Evolutionary conservation across 2,888 invertebrate genomes (phyloP).

Genomic region (Pheosia tremula): DNA sequence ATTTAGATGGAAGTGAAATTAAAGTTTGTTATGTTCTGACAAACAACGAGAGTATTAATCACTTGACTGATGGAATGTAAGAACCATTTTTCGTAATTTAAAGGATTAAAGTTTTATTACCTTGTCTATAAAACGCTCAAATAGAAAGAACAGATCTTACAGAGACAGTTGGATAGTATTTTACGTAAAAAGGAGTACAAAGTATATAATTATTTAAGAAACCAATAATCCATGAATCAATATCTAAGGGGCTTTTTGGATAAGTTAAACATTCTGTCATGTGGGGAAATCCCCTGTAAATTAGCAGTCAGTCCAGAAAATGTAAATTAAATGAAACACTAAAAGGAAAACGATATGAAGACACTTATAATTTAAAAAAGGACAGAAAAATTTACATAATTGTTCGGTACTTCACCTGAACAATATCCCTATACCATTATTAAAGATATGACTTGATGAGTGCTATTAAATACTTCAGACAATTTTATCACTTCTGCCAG

Average conservation of each 20-base stretch:
- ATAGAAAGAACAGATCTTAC: too few relatives aligned
- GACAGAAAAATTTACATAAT: not conserved
- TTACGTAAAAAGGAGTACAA: too few relatives aligned
- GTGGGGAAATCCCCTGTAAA: not conserved
- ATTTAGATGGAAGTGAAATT: conserved; percentile 75
- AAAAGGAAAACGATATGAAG: not conserved
- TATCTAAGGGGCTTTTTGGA: too few relatives aligned
- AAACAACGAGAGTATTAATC: conserved; percentile 83
- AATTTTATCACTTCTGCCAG: too few relatives aligned
- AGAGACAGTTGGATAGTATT: too few relatives aligned
- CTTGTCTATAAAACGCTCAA: too few relatives aligned
- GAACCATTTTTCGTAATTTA: conserved; percentile 15
- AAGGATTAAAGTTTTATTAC: too few relatives aligned
- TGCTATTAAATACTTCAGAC: too few relatives aligned
- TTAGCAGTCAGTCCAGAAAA: not conserved
- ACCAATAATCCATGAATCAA: too few relatives aligned
- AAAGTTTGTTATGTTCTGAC: conserved; percentile 85
- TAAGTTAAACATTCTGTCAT: not conserved
- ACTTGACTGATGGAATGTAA: conserved; percentile 85
- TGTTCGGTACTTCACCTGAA: not conserved
- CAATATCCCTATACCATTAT: not conserved
- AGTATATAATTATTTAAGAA: too few relatives aligned
- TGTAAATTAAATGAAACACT: not conserved
- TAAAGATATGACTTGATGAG: conserved; percentile 1
- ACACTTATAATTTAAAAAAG: not conserved